Conservation (phyloP, 2,797 vertebrate species). For the Syngnathus acus region DNA sequence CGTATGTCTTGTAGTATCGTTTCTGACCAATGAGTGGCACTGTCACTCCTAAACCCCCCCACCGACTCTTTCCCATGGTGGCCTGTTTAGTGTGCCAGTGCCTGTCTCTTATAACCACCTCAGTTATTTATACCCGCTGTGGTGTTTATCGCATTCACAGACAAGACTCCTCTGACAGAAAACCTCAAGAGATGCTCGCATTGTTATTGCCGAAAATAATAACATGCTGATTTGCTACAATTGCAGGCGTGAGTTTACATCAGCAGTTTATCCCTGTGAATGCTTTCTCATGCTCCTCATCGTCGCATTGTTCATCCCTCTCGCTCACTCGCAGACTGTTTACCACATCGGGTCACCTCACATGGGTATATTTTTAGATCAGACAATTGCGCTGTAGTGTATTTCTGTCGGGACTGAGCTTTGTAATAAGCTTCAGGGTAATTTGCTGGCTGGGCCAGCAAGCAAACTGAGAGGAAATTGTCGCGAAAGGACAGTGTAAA, state of each 20-base stretch:
- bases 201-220: neutral
- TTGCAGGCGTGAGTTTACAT: constrained; percentile 23
- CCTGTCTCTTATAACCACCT: constrained; percentile 23
- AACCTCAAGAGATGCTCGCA: neutral
- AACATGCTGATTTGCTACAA: neutral
- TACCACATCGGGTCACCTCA: constrained; percentile 58
- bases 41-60: constrained; percentile 29
- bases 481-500: constrained; percentile 18
- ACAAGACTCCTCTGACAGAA: constrained; percentile 17
- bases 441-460: constrained; percentile 24
- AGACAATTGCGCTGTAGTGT: constrained; percentile 31
- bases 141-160: constrained; percentile 42
- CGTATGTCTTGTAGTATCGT: constrained; percentile 10
- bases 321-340: constrained; percentile 38
- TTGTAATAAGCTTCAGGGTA: constrained; percentile 26
- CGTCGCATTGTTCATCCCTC: constrained; percentile 31
- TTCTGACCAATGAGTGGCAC: constrained; percentile 49
- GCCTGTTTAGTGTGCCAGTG: neutral
- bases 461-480: constrained; percentile 19
- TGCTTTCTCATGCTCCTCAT: constrained; percentile 28
- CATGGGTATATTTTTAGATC: constrained; percentile 65
- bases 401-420: constrained; percentile 32
- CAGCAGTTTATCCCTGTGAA: constrained; percentile 12
- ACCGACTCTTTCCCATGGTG: neutral
- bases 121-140: constrained; percentile 47